Evolutionary conservation across 1,140 invertebrate species (phyloP).

Genomic region (Spodoptera frugiperda): DNA sequence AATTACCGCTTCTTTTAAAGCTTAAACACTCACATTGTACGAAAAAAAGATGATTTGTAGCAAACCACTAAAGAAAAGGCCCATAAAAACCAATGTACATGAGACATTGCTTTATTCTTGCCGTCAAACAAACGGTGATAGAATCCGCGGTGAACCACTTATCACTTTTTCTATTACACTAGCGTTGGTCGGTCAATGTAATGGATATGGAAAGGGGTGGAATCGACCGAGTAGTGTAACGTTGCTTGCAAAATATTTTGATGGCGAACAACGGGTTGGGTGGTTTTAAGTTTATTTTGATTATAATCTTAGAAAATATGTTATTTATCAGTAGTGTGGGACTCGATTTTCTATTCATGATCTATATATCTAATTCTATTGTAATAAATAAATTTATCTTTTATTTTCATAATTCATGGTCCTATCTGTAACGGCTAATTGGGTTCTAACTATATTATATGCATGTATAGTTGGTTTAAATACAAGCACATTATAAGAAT

Average conservation of each 20-base stretch:
- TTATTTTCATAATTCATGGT: too few species aligned
- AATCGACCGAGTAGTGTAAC: constrained; percentile 31
- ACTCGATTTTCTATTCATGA: too few species aligned
- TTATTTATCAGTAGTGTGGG: too few species aligned
- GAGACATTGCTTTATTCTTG: constrained; percentile 66
- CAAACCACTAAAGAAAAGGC: neutral
- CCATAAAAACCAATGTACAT: constrained; percentile 40
- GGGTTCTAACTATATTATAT: too few species aligned
- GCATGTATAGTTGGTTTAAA: too few species aligned
- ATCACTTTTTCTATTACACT: constrained; percentile 84
- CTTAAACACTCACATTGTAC: neutral
- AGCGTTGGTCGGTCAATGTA: constrained; percentile 8
- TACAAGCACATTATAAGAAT: too few species aligned
- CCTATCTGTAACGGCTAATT: too few species aligned
- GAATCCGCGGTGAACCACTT: constrained; percentile 77
- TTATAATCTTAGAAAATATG: too few species aligned
- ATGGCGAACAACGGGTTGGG: neutral
- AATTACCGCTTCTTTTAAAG: too few species aligned
- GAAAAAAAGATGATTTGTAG: neutral
- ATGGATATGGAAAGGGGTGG: constrained; percentile 53
- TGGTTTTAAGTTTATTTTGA: neutral
- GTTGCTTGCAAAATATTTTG: neutral
- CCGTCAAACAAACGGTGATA: constrained; percentile 68
- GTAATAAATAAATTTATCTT: too few species aligned
- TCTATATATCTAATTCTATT: too few species aligned